Evolutionary conservation across 2,797 vertebrate genomes (phyloP), one percentile per base, ranked within the genome.

Genomic region (Numenius phaeopus): DNA sequence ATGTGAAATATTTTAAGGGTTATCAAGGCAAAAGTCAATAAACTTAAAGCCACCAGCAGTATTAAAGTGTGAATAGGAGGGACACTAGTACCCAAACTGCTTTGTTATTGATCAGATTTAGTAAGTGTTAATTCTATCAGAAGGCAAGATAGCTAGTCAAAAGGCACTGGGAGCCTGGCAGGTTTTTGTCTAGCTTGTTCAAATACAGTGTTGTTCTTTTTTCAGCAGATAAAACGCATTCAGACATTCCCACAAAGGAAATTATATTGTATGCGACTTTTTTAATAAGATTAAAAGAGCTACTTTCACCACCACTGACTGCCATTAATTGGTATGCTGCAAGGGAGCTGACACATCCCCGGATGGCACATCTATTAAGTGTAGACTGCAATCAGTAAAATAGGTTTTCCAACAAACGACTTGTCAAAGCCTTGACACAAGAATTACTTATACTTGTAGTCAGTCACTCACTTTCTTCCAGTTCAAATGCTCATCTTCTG

Each of bases 291-390:
- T 95, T 97, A 93, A 91, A 94, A 96, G 89, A 97, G 83, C 65
- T 96, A 80, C 88, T 94, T 97, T 92, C 87, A 92, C 95, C 84
- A 91, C 44, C 47, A 94, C 67, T 70, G 69, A 79, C 71, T 97
- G 75, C 84, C 76, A 94, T 96, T 97, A 97, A 97, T 95, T 98
- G 88, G 78, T 95, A 91, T 96, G 81, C 83, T 96, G 50, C 71
- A 94, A 96, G 61, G 47, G 20, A 94, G 44, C 65, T 97, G 94
- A 92, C 78, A 85, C 87, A 95, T 94, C 80, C 92, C 62, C 83
- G 83, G 89, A 94, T 90, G 83, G 89, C 83, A 94, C 71, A 95
- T 94, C 92, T 96, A 78, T 96, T 97, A 97, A 97, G 50, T 92
- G 88, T 75, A 97, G 89, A 88, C 91, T 90, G 91, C 73, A 97